Conservation (phyloP, 2,797 vertebrate genomes). For the Gallinago stenura region DNA sequence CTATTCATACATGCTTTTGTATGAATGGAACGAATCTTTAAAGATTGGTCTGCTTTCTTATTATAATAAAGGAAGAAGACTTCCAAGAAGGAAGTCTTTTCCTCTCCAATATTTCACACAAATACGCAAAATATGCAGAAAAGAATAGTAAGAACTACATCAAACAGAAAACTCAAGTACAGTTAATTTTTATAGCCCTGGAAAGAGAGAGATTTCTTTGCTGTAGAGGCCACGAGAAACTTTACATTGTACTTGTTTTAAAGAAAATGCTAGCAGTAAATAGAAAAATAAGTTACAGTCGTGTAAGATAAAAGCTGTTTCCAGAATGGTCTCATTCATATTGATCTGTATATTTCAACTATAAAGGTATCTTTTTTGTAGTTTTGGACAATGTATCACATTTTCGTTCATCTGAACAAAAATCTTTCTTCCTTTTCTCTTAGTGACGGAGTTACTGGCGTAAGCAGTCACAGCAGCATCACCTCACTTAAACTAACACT, state of each 20-base stretch:
- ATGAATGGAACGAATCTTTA: neutral
- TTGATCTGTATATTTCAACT: neutral
- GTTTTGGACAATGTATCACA: neutral
- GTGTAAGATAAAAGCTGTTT: neutral
- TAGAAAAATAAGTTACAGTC: neutral
- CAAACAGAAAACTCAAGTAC: neutral
- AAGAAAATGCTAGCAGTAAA: neutral
- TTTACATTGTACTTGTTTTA: neutral
- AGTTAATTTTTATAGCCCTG: neutral
- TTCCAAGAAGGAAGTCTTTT: neutral
- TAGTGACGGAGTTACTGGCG: neutral
- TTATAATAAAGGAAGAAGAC: neutral
- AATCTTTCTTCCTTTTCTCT: neutral
- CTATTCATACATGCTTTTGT: neutral
- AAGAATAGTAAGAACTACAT: neutral
- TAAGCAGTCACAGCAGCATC: neutral
- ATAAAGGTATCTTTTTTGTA: neutral
- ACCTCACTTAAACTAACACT: neutral
- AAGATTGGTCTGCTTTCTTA: neutral
- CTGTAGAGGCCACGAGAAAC: neutral
- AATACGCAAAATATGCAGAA: neutral
- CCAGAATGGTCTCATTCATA: neutral
- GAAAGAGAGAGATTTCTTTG: neutral
- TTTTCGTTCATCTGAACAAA: neutral
- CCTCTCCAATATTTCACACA: neutral